Base-by-base conservation (phyloP, 2,113 vertebrate species). In the Symphodus melops region DNA sequence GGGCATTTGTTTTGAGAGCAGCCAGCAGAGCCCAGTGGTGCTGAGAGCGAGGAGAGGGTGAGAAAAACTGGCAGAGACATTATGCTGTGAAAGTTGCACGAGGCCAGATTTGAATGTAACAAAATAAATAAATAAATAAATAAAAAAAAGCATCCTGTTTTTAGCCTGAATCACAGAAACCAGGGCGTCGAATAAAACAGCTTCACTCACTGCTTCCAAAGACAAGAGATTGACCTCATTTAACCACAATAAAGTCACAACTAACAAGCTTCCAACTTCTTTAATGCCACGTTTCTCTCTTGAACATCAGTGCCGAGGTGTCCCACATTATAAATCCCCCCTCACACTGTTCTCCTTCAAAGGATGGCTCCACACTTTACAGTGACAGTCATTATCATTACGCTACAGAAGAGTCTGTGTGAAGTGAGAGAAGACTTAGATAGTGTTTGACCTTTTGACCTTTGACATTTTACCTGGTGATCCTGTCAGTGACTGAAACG, bases 1-100 rank as follows among this genome's bases (percentile, higher is more conserved):
- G 70, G 83, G 66, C 68, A 82, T 87, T 88, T 87, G 72, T 88
- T 88, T 82, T 71, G 53, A 83, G 75, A 77, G 63, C 67, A 88
- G 72, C 75, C 75, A 68, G 44, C 17, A 8, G 41, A 83, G 66
- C 64, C 68, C 42, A 58, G 60, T 68, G 55, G 63, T 76, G 82
- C 74, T 80, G 57, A 82, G 78, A 76, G 66, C 70, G 52, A 79
- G 5, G 21, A 55, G 41, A 63, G 23, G 37, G 28, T 37, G 59
- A 56, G 62, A 53, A 73, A 71, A 64, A 77, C 52, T 56, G 53
- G 39, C 25, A 70, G 52, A 36, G 51, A 77, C 51, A 70, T 68
- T 75, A 70, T 75, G 59, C 62, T 81, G 73, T 46, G 56, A 72
- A 61, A 69, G 64, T 60, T 53, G 61, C 65, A 66, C 42, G 1